Percentiles rank a stretch among this genome's conserved stretches.
Conservation (phyloP, 2,113 vertebrate genomes). For the Ictalurus furcatus region DNA sequence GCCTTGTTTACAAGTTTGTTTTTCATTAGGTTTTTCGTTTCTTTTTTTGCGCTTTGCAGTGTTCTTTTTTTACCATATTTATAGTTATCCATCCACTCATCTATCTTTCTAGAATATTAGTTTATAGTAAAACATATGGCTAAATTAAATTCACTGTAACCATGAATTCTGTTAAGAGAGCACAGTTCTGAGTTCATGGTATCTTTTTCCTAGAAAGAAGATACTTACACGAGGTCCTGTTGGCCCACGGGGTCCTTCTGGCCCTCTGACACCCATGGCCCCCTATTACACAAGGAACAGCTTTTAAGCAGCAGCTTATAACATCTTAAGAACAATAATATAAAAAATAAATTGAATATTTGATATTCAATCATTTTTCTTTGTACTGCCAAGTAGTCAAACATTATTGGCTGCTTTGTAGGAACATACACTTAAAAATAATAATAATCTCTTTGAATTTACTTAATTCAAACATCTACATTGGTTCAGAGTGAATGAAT, state of each 20-base stretch:
- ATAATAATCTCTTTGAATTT: background rate
- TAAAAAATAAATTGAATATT: no score
- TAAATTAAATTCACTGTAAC: background rate
- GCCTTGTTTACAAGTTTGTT: background rate
- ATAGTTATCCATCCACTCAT: background rate
- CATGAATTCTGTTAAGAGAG: background rate
- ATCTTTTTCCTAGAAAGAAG: background rate
- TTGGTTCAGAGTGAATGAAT: background rate
- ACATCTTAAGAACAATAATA: background rate
- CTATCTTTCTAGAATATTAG: background rate
- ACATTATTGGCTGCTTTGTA: background rate
- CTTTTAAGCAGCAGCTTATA: background rate
- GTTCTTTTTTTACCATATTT: background rate
- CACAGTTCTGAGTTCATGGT: background rate
- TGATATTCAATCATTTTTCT: background rate
- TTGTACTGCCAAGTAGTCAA: background rate
- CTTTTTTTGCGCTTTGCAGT: background rate
- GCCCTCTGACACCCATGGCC: slow-evolving; percentile 86
- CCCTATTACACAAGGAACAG: slow-evolving; percentile 72
- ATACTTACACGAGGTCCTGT: slow-evolving; percentile 84
- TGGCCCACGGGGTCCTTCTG: slow-evolving; percentile 85
- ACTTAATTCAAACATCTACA: background rate
- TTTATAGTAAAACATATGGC: background rate
- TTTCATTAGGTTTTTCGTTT: background rate
- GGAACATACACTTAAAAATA: background rate